Percentiles rank a stretch among this genome's conserved stretches.
Conservation (phyloP, 1,140 invertebrate species). For the Lerema accius region DNA sequence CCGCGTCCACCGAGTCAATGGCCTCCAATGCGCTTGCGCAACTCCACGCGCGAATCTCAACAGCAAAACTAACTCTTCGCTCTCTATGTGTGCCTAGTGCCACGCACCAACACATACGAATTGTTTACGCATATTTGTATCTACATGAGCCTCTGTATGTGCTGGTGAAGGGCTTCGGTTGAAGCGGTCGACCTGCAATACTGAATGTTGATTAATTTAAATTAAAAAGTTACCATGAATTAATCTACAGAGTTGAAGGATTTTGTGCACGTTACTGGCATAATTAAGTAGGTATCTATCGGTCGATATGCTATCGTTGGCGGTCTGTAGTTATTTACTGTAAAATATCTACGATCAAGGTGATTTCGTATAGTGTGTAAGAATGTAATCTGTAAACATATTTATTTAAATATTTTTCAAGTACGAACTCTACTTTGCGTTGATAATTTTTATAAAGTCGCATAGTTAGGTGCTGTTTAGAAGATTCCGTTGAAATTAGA, state of each 20-base stretch:
- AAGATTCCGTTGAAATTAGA: too few species aligned
- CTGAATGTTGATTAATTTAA: slow-evolving; percentile 70
- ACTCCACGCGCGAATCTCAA: slow-evolving; percentile 79
- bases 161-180: slow-evolving; percentile 64
- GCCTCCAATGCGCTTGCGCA: slow-evolving; percentile 80
- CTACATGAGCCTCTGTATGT: slow-evolving; percentile 39
- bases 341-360: slow-evolving; percentile 28
- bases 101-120: slow-evolving; percentile 31
- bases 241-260: slow-evolving; percentile 53
- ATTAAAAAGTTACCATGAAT: slow-evolving; percentile 64
- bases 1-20: slow-evolving; percentile 73
- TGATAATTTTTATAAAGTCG: not conserved
- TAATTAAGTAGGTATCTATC: slow-evolving; percentile 12
- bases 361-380: slow-evolving; percentile 17
- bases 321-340: slow-evolving; percentile 12
- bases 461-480: not conserved
- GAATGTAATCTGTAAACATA: slow-evolving; percentile 25
- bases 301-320: slow-evolving; percentile 23
- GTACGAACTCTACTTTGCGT: slow-evolving; percentile 10
- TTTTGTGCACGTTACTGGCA: slow-evolving; percentile 43
- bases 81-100: slow-evolving; percentile 51
- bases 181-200: slow-evolving; percentile 57
- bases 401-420: slow-evolving; percentile 16
- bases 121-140: slow-evolving; percentile 51
- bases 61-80: slow-evolving; percentile 75